phyloP scores from a whole-genome alignment of 1,140 invertebrate species.

The Andricus grossulariae region DNA sequence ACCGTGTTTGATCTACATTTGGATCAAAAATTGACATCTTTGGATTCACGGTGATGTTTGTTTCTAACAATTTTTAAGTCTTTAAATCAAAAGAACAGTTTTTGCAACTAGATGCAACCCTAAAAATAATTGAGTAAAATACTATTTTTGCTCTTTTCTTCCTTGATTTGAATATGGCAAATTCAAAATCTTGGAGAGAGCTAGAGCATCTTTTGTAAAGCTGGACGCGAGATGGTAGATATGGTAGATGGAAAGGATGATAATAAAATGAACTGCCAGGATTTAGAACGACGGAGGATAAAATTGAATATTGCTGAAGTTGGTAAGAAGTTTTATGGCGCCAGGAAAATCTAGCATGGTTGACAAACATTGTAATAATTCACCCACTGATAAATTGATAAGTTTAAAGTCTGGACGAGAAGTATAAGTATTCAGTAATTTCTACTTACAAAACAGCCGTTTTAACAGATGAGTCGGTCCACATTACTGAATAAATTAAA shows the following conservation, averaged over 20 bases:
- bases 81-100: not conserved
- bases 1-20: too few species aligned
- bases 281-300: constrained; percentile 1
- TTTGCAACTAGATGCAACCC: not conserved
- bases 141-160: not conserved
- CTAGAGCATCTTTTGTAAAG: not conserved
- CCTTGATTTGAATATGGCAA: not conserved
- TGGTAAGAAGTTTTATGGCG: not conserved
- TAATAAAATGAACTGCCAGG: constrained; percentile 1
- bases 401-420: not conserved
- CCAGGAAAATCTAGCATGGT: not conserved
- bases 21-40: too few species aligned
- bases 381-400: not conserved
- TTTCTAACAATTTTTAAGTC: too few species aligned
- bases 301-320: constrained; percentile 19
- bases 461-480: too few species aligned
- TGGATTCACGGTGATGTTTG: too few species aligned
- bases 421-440: not conserved
- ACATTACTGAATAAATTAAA: too few species aligned
- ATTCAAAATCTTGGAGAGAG: constrained; percentile 12
- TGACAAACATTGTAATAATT: constrained; percentile 8
- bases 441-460: too few species aligned
- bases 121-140: not conserved
- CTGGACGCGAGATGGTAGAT: constrained; percentile 3
- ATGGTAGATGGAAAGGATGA: constrained; percentile 4